Percentiles rank a stretch among this genome's conserved stretches.
Evolutionary conservation across 2,888 invertebrate genomes (phyloP).

Genomic region (Athalia circularis): DNA sequence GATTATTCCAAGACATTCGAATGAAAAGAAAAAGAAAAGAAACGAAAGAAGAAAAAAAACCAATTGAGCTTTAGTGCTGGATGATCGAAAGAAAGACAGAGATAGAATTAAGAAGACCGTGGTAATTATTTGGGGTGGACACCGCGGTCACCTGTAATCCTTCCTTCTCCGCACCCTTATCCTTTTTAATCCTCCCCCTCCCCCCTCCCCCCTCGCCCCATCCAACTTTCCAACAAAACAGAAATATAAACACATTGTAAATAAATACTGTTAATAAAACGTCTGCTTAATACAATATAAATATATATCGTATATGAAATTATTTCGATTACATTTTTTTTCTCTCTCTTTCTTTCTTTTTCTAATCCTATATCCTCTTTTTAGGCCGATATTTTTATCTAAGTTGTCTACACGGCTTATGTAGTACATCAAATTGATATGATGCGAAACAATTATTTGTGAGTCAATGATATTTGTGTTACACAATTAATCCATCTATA

Average conservation of each 20-base stretch:
- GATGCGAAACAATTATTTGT: constrained; percentile 36
- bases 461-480: too few relatives aligned
- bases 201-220: background rate
- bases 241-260: constrained; percentile 39
- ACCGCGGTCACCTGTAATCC: constrained; percentile 22
- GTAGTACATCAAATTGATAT: constrained; percentile 34
- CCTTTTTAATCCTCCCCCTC: background rate
- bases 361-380: background rate
- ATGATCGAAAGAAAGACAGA: constrained; percentile 12
- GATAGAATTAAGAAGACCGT: constrained; percentile 13
- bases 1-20: too few relatives aligned
- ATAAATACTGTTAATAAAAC: constrained; percentile 46
- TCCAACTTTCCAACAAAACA: background rate
- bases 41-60: background rate
- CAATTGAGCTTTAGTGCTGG: constrained; percentile 8
- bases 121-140: constrained; percentile 17
- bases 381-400: too few relatives aligned
- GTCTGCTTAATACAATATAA: constrained; percentile 40
- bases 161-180: background rate
- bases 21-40: background rate
- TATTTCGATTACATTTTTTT: background rate
- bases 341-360: background rate
- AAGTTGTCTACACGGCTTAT: too few relatives aligned
- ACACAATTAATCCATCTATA: too few relatives aligned
- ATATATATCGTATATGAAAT: background rate